Evolutionary conservation across 2,888 invertebrate species (phyloP), one percentile per base, ranked within the genome.

Genomic region (Lithophane socia): DNA sequence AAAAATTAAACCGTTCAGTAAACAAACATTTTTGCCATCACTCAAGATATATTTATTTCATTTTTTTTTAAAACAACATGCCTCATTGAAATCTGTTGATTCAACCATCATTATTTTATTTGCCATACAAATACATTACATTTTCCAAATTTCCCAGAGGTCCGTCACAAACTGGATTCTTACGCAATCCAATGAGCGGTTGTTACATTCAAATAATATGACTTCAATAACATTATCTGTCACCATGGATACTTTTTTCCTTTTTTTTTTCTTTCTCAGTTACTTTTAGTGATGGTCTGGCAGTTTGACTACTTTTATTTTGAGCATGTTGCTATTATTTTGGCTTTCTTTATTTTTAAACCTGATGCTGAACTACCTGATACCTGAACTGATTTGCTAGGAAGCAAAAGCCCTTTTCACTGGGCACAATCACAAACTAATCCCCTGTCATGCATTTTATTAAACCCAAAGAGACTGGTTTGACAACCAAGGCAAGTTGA

Each of bases 61-160:
- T n/a, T n/a, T n/a, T n/a, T n/a, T n/a, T n/a, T n/a, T n/a, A n/a
- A 66, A 49, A 13, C 3, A 10, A 5, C 16, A 71, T 49, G 4
- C n/a, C 8, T 73, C n/a, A 74, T 42, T 71, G 24, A 21, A 49
- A 42, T 60, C 37, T 18, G 10, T 60, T 37, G 9, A 10, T 16
- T 49, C 9, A 42, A 29, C 8, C 10, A 60, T 29, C 10, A n/a
- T n/a, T 73, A 73, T 73, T 72, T n/a, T 73, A 73, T 73, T 72
- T 49, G n/a, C 21, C 7, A 2, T 42, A 71, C 10, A 73, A 72
- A 54, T 21, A n/a, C 16, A 16, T 49, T 21, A 12, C 4, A 49
- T 74, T 74, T 71, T 10, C 24, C 8, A 61, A 61, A 12, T 60
- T 70, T 71, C 21, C 24, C 21, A 42, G 24, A 3, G 7, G 47